phyloP scores from a whole-genome alignment of 2,888 invertebrate genomes.

The Oscheius sp. region DNA sequence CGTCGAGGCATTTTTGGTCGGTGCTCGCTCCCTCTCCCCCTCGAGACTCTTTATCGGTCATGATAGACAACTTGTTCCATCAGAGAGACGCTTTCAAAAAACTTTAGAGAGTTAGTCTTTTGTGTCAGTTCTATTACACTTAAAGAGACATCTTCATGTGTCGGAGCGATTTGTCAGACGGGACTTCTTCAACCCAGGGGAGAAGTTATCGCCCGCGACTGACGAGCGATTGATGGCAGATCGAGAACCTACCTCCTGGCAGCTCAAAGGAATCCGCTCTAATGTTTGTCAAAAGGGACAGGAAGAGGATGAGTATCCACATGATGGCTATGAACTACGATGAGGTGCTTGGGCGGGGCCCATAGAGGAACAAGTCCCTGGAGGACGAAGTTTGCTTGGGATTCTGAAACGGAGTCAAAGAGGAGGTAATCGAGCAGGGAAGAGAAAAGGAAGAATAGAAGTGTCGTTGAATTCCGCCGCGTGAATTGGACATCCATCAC shows the following conservation, averaged over 20 bases:
- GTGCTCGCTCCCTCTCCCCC: constrained; percentile 14
- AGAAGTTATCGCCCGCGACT: constrained; percentile 19
- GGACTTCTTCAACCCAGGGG: constrained; percentile 13
- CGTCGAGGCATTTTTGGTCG: constrained; percentile 28
- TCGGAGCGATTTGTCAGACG: constrained; percentile 16
- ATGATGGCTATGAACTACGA: constrained; percentile 12
- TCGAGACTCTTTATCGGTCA: constrained; percentile 33
- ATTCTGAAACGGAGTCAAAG: neutral
- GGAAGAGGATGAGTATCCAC: constrained; percentile 19
- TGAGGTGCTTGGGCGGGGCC: constrained; percentile 26
- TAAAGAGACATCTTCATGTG: neutral
- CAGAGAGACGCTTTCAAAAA: neutral
- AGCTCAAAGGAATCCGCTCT: constrained; percentile 4
- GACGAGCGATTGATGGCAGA: constrained; percentile 19
- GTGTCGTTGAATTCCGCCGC: constrained; percentile 16
- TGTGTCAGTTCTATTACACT: constrained; percentile 5
- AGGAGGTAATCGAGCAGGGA: constrained; percentile 1
- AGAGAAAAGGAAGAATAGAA: constrained; percentile 28
- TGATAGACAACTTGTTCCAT: constrained; percentile 21
- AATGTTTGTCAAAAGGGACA: neutral
- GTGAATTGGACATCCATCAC: constrained; percentile 33
- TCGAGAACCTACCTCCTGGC: constrained; percentile 30
- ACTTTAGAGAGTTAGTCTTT: neutral
- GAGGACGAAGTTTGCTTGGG: neutral
- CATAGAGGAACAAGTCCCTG: constrained; percentile 21